Evolutionary conservation across 2,113 vertebrate genomes (phyloP).

Genomic region (Indicator maculatus): DNA sequence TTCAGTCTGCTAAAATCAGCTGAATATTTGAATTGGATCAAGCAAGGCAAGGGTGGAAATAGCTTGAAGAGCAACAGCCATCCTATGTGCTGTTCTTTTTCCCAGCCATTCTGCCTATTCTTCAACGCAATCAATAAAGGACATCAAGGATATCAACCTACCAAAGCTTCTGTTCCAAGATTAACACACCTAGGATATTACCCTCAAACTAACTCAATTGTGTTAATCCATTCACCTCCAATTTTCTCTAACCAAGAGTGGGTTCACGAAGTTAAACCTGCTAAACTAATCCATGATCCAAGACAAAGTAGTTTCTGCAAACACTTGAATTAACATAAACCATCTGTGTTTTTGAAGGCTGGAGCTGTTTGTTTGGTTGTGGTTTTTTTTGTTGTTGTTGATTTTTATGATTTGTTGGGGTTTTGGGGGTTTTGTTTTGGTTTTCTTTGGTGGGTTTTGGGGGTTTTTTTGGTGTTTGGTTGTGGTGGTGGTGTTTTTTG

Average conservation of each 20-base stretch:
- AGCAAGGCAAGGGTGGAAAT: background rate
- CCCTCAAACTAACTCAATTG: background rate
- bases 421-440: too few relatives aligned
- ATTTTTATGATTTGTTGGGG: background rate
- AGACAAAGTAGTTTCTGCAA: background rate
- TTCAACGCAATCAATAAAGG: background rate
- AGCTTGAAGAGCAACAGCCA: accelerated
- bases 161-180: background rate
- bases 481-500: too few relatives aligned
- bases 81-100: background rate
- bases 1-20: background rate
- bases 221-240: background rate
- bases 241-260: background rate
- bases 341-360: background rate
- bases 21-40: background rate
- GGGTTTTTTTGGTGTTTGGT: background rate
- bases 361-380: background rate
- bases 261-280: background rate
- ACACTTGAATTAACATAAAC: background rate
- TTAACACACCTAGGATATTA: background rate
- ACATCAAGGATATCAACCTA: background rate
- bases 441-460: too few relatives aligned
- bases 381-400: background rate
- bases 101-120: background rate
- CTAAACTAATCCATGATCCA: background rate